Percentiles rank a stretch among this genome's conserved stretches.
Conservation (phyloP, 92 coral and sea anemone genomes). For the Porites divaricata region DNA sequence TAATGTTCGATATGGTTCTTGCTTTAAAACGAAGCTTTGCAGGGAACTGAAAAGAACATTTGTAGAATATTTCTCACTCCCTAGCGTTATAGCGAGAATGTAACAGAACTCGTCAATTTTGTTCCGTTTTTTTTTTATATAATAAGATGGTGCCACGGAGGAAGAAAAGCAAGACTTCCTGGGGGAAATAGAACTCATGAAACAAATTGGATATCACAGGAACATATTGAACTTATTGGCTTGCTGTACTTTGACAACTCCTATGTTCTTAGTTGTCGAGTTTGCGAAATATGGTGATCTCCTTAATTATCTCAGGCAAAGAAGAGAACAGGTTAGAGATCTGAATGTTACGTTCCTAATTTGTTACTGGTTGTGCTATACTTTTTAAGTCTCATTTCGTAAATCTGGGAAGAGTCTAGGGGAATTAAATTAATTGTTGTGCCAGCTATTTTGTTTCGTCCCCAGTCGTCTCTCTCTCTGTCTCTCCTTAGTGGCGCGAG, state of each 20-base stretch:
- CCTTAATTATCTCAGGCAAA: conserved; percentile 5
- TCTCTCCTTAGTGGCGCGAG: too few relatives aligned
- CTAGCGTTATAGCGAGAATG: too few relatives aligned
- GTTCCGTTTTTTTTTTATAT: neutral
- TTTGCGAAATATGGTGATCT: conserved; percentile 16
- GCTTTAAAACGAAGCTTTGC: neutral
- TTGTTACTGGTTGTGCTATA: too few relatives aligned
- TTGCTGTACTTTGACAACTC: conserved; percentile 11
- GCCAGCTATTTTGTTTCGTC: too few relatives aligned
- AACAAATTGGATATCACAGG: conserved; percentile 16
- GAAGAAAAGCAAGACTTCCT: conserved; percentile 11
- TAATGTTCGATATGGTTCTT: neutral
- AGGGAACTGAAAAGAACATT: too few relatives aligned
- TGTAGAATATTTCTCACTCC: too few relatives aligned
- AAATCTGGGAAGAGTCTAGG: too few relatives aligned
- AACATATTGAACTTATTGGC: conserved; percentile 14
- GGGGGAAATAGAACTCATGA: conserved; percentile 13
- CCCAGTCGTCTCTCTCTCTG: too few relatives aligned
- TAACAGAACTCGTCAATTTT: too few relatives aligned
- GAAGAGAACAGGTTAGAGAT: conserved; percentile 19
- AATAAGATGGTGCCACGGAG: conserved; percentile 15
- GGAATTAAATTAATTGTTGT: too few relatives aligned
- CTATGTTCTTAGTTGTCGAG: conserved; percentile 15
- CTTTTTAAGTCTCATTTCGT: too few relatives aligned
- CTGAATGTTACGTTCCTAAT: too few relatives aligned